phyloP scores from a whole-genome alignment of 1,140 invertebrate species.

The Lethocerus indicus region DNA sequence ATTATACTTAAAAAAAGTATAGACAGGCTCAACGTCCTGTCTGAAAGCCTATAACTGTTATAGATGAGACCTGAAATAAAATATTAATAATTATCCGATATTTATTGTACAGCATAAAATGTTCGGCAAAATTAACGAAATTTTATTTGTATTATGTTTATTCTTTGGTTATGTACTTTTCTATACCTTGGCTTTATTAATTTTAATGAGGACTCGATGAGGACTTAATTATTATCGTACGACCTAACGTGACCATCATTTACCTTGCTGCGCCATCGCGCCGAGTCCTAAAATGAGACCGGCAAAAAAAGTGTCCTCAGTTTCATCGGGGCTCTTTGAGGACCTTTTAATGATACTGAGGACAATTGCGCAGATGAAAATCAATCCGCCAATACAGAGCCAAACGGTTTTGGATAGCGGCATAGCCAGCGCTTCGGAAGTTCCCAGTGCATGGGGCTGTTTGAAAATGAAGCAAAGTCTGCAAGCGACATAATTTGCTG shows the following conservation, averaged over 20 bases:
- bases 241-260: too few species aligned
- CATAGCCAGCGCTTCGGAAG: not conserved
- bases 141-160: not conserved
- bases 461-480: not conserved
- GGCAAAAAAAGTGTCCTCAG: not conserved
- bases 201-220: too few species aligned
- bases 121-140: not conserved
- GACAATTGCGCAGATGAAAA: not conserved
- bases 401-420: not conserved
- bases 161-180: not conserved
- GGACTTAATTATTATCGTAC: too few species aligned
- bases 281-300: not conserved
- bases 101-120: not conserved
- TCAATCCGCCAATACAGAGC: not conserved
- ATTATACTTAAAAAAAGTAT: not conserved
- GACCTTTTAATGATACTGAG: not conserved
- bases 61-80: not conserved
- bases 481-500: not conserved
- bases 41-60: not conserved
- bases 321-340: too few species aligned
- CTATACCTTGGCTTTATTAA: too few species aligned
- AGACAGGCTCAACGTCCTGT: not conserved
- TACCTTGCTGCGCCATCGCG: not conserved
- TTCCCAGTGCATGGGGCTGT: not conserved
- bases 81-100: not conserved